A percentile compares a stretch with the other conserved stretches of the same genome.
Evolutionary conservation across 1,140 invertebrate genomes (phyloP).

Genomic region (Papilio polytes): DNA sequence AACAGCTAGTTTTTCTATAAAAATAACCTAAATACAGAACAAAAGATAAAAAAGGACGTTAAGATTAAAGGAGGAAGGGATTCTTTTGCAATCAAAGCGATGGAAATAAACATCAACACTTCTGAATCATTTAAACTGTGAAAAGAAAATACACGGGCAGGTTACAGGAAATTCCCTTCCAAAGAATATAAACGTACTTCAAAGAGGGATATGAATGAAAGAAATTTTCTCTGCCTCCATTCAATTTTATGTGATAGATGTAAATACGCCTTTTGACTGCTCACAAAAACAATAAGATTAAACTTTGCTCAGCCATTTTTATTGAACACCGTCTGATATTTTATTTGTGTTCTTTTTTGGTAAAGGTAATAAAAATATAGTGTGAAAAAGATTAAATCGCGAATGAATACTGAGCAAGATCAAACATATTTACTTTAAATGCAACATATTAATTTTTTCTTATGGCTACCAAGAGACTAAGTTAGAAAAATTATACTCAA

Average conservation of each 20-base stretch:
- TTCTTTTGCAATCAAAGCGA: background rate
- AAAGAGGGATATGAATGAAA: constrained; percentile 11
- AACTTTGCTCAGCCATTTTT: background rate
- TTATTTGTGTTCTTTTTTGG: too few species aligned
- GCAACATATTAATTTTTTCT: too few species aligned
- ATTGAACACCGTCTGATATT: background rate
- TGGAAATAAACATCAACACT: constrained; percentile 9
- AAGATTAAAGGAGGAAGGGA: background rate
- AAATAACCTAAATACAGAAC: background rate
- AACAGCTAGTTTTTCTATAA: background rate
- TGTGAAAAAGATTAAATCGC: too few species aligned
- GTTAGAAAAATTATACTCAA: too few species aligned
- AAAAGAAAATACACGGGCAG: background rate
- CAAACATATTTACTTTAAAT: too few species aligned
- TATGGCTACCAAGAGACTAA: too few species aligned
- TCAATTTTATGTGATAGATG: constrained; percentile 9
- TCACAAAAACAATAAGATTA: constrained; percentile 21
- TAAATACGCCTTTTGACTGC: constrained; percentile 7
- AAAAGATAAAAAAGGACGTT: background rate
- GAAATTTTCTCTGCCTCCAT: constrained; percentile 8
- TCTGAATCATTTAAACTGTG: background rate
- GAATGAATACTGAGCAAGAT: too few species aligned
- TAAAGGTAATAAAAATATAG: too few species aligned
- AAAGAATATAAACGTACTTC: background rate
- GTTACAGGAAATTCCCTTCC: background rate